Evolutionary conservation across 1,140 invertebrate genomes (phyloP).

Genomic region (Dreissena rostriformis): DNA sequence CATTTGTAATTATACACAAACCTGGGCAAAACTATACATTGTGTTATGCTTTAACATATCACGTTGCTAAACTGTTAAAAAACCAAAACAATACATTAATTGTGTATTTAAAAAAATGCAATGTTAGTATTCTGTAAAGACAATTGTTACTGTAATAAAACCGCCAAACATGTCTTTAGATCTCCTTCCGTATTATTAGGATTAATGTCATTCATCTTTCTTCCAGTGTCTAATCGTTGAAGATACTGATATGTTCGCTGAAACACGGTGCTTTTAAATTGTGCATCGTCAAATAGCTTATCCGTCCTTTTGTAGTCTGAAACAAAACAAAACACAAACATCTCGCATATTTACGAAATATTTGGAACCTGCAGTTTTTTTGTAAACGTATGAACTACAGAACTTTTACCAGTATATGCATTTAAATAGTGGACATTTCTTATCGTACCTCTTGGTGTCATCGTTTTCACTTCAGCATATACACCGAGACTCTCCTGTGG

Average conservation of each 20-base stretch:
- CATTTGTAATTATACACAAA: too few relatives aligned
- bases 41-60: too few relatives aligned
- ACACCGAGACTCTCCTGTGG: slow-evolving; percentile 68
- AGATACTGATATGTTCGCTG: too few relatives aligned
- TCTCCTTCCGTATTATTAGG: slow-evolving; percentile 46
- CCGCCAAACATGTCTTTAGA: slow-evolving; percentile 38
- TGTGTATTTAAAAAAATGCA: not conserved
- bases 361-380: not conserved
- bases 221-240: too few relatives aligned
- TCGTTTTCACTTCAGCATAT: not conserved
- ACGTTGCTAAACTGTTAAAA: not conserved
- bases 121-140: not conserved
- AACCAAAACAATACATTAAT: not conserved
- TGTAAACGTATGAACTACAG: too few relatives aligned
- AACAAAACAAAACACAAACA: not conserved
- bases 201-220: slow-evolving; percentile 40
- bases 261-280: not conserved
- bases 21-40: too few relatives aligned
- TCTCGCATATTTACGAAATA: not conserved
- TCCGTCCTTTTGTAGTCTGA: slow-evolving; percentile 18
- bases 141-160: not conserved
- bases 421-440: too few relatives aligned
- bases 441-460: too few relatives aligned
- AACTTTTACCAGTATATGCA: too few relatives aligned
- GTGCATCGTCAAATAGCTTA: slow-evolving; percentile 21